A percentile compares a stretch with the other conserved stretches of the same genome.
Evolutionary conservation across 2,888 invertebrate genomes (phyloP).

Genomic region (Machimus atricapillus): DNA sequence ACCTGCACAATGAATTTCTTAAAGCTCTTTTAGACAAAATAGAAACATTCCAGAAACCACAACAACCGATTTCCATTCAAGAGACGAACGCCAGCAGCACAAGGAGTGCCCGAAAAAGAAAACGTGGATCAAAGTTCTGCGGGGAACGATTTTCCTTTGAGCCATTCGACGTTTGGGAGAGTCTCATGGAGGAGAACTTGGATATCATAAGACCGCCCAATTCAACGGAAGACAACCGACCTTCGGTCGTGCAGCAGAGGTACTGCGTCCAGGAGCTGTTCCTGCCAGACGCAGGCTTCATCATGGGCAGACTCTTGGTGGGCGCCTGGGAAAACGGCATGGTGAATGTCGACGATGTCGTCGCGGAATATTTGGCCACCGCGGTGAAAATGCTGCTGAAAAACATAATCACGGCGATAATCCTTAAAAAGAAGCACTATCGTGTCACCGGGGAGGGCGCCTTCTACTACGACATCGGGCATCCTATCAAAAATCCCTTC

Average conservation of each 20-base stretch:
- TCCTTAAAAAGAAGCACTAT: constrained; percentile 83
- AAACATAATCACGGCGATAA: constrained; percentile 78
- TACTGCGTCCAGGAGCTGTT: constrained; percentile 77
- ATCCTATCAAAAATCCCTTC: constrained; percentile 81
- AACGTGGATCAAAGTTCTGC: constrained; percentile 62
- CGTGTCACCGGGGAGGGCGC: constrained; percentile 72
- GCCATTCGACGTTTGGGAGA: constrained; percentile 68
- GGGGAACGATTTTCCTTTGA: constrained; percentile 70
- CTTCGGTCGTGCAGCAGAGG: constrained; percentile 60
- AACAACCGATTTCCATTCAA: constrained; percentile 44
- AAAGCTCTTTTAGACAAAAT: constrained; percentile 82
- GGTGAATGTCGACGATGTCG: constrained; percentile 82
- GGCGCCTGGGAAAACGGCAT: constrained; percentile 90
- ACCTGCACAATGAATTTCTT: constrained; percentile 85
- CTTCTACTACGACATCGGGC: constrained; percentile 82
- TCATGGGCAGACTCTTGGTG: constrained; percentile 82
- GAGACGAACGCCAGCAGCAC: constrained; percentile 50
- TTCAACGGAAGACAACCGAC: constrained; percentile 37
- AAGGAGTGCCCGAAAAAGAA: constrained; percentile 63
- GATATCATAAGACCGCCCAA: constrained; percentile 55
- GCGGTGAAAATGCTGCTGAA: constrained; percentile 84
- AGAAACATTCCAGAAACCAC: constrained; percentile 55
- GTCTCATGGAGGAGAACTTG: constrained; percentile 64
- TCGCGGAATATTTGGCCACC: constrained; percentile 81
- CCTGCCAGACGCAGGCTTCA: constrained; percentile 83